Base-by-base conservation (phyloP, 2,797 vertebrate genomes). In the Anabas testudineus region DNA sequence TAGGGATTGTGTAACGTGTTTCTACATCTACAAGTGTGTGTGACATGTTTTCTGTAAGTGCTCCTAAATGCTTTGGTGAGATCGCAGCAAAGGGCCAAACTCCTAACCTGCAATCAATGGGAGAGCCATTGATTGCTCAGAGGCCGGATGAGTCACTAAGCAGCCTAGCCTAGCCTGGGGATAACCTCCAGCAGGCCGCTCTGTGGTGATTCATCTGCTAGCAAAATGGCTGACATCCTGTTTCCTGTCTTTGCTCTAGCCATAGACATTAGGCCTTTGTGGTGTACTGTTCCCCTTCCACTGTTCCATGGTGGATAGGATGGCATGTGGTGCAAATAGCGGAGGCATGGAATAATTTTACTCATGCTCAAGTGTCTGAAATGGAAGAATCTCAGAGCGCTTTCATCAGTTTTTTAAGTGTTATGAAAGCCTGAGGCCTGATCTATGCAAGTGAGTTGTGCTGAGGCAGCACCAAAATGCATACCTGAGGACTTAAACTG, bases 161-260 rank as follows among this genome's bases (percentile, higher is more conserved):
- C 32, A 68, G 69, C 80, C 63, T 32, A 51, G 74, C 65, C 48
- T 63, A 36, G 70, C 83, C 79, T 53, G 46, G 28, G 73, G 75
- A 77, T 68, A 79, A 76, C 67, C 71, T 82, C 58, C 69, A 73
- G 71, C 72, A 74, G 12, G 41, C 64, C 73, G 46, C 62, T 73
- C 67, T 56, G 47, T 62, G 80, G 53, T 91, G 86, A 90, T 81
- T 91, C 85, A 92, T 89, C 77, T 19, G 59, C 43, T 48, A 67
- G 71, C 51, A 88, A 88, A 90, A 91, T 90, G 88, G 85, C 84
- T 65, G 68, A 90, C 84, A 84, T 91, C 88, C 86, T 88, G 80
- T 75, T 89, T 86, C 81, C 79, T 74, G 43, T 2, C 60, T 76
- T n/a, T 34, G 19, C 76, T 76, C 21, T 59, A 62, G 16, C 74